These are phyloP conservation scores for Pseudocheirus occidentalis DNA, from an alignment of 2,797 vertebrate species.

Conservation along the genomic window DNA sequence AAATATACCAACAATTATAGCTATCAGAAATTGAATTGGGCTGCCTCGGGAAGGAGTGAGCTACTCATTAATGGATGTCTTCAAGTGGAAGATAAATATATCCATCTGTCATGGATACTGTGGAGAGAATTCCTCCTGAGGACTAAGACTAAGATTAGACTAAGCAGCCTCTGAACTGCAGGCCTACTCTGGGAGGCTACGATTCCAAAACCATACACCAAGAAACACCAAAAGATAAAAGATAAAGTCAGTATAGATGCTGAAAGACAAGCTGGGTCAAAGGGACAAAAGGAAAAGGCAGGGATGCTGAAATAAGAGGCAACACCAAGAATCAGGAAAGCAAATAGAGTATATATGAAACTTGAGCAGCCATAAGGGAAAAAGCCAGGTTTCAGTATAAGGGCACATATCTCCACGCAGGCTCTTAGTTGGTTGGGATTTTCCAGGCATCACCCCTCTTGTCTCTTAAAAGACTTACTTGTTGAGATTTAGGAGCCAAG, in stretches of 20 bases:
- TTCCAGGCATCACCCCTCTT: not conserved
- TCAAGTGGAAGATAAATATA: too few relatives aligned
- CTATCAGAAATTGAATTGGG: too few relatives aligned
- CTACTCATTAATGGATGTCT: too few relatives aligned
- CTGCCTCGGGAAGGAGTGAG: too few relatives aligned
- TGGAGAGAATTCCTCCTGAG: too few relatives aligned
- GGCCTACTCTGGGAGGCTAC: not conserved
- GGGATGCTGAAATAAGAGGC: not conserved
- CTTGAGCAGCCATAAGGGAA: not conserved
- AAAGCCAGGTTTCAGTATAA: not conserved
- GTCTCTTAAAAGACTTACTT: not conserved
- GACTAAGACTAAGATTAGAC: not conserved
- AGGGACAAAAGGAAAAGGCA: not conserved
- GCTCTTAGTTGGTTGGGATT: not conserved
- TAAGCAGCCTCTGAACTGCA: not conserved
- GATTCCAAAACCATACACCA: not conserved
- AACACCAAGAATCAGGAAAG: not conserved
- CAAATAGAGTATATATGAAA: not conserved
- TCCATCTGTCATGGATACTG: too few relatives aligned
- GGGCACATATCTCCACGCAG: not conserved
- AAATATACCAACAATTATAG: too few relatives aligned
- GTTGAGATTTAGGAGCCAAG: not conserved
- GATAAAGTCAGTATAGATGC: not conserved
- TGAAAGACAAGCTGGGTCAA: not conserved
- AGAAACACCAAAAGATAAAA: not conserved